Conservation (phyloP, 2,888 invertebrate genomes). For the Pseudococcus jackbeardsleyi region DNA sequence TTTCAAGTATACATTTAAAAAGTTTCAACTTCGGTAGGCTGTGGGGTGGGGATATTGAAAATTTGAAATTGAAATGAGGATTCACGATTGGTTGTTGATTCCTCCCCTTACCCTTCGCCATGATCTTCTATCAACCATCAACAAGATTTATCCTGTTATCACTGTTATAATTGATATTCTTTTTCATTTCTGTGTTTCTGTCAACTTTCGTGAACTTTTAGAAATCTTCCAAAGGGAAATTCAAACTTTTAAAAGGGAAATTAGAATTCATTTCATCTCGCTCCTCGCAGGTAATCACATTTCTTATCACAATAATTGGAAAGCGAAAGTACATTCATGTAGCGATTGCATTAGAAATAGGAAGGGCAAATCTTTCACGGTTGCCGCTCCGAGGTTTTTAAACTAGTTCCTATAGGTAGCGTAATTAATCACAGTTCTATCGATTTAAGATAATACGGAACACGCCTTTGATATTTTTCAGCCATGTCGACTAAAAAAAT, state of each 20-base stretch:
- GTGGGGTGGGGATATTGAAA: too few relatives aligned
- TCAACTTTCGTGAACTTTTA: not conserved
- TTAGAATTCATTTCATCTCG: not conserved
- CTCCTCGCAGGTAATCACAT: slow-evolving; percentile 3
- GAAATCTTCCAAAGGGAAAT: not conserved
- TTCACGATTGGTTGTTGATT: too few relatives aligned
- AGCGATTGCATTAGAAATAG: not conserved
- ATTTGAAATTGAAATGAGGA: too few relatives aligned
- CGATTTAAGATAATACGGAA: not conserved
- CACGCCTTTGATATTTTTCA: not conserved
- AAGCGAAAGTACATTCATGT: slow-evolving; percentile 4
- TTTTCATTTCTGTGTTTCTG: too few relatives aligned
- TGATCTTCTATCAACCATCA: too few relatives aligned
- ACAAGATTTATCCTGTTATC: too few relatives aligned
- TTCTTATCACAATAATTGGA: slow-evolving; percentile 5
- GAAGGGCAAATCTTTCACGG: not conserved
- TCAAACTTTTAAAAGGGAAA: not conserved
- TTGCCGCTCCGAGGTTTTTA: not conserved
- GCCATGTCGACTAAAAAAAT: slow-evolving; percentile 75
- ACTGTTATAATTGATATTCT: too few relatives aligned
- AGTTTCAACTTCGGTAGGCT: too few relatives aligned
- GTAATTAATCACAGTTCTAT: not conserved
- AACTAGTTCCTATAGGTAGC: not conserved
- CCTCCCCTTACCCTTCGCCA: too few relatives aligned
- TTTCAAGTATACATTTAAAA: too few relatives aligned